Base-by-base conservation (phyloP, 2,797 vertebrate genomes). In the Scomberomorus guttatus region DNA sequence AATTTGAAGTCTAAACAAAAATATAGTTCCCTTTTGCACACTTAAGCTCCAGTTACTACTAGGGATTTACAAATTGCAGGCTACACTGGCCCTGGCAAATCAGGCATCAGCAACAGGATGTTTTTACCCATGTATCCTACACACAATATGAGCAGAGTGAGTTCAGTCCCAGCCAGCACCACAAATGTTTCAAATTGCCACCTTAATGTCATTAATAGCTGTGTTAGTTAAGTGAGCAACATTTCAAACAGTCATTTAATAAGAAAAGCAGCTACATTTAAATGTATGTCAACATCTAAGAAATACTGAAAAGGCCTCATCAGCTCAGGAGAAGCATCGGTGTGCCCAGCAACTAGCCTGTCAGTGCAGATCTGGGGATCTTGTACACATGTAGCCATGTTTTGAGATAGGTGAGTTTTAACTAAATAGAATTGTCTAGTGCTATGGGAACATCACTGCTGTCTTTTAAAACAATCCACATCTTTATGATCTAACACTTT, bases 351-450 rank as follows among this genome's bases (percentile, higher is more conserved):
- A 61, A 69, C 79, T 65, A 42, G 2, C 4, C 39, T 1, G 29
- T 32, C 29, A 29, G 27, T 29, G 27, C 27, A 29, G 27, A 29
- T 29, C 5, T 37, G 37, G 11, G 37, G 37, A 37, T 37, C 10
- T 11, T 37, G 9, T 11, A 37, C 37, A 37, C 37, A 37, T 37
- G 9, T 51, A 44, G 15, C 65, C 34, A 51, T 11, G 27, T 74
- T 72, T 57, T 51, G 52, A 61, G 71, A 75, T 54, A 42, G 20
- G 46, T 55, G 68, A 29, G n/a, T 70, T 72, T 42, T n/a, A 44
- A 55, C 34, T 69, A 8, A 14, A 68, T 5, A 5, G 27, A 29
- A 29, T 74, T 58, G n/a, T 58, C 12, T 11, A 13, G 15, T 6
- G 10, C 6, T 32, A 6, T 1, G 29, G 29, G 29, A 32, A 32